phyloP scores from a whole-genome alignment of 30 jellyfish, hydroid and myxozoan species.

The Cassiopea andromeda region DNA sequence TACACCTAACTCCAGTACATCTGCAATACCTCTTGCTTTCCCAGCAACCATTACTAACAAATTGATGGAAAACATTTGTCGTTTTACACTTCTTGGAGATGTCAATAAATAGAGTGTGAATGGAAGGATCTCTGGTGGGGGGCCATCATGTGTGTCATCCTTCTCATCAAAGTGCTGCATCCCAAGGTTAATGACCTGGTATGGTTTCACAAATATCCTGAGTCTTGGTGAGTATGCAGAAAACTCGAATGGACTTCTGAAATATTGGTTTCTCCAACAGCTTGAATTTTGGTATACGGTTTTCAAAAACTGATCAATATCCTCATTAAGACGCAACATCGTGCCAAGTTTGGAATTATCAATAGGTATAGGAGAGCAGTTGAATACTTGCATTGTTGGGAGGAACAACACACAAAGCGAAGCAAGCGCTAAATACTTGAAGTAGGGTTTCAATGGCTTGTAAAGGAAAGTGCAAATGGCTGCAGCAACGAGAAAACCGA shows the following conservation, averaged over 20 bases:
- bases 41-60: constrained; percentile 56
- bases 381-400: constrained; percentile 67
- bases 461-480: constrained; percentile 24
- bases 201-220: constrained; percentile 35
- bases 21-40: constrained; percentile 39
- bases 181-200: constrained; percentile 41
- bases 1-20: constrained; percentile 47
- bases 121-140: constrained; percentile 58
- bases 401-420: constrained; percentile 45
- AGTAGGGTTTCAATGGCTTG: constrained; percentile 49
- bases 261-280: constrained; percentile 50
- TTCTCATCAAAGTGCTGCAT: constrained; percentile 41
- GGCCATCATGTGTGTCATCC: constrained; percentile 41
- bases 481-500: constrained; percentile 35
- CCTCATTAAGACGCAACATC: constrained; percentile 32
- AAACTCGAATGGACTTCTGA: constrained; percentile 53
- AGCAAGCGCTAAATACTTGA: constrained; percentile 40
- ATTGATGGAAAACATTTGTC: constrained; percentile 50
- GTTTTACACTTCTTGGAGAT: constrained; percentile 64
- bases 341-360: constrained; percentile 62
- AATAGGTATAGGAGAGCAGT: constrained; percentile 69
- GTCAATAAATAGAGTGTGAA: constrained; percentile 45
- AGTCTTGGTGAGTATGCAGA: constrained; percentile 60
- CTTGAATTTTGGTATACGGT: constrained; percentile 29
- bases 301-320: constrained; percentile 21